Base-by-base conservation (phyloP, 1,140 invertebrate species). In the Forficula auricularia region DNA sequence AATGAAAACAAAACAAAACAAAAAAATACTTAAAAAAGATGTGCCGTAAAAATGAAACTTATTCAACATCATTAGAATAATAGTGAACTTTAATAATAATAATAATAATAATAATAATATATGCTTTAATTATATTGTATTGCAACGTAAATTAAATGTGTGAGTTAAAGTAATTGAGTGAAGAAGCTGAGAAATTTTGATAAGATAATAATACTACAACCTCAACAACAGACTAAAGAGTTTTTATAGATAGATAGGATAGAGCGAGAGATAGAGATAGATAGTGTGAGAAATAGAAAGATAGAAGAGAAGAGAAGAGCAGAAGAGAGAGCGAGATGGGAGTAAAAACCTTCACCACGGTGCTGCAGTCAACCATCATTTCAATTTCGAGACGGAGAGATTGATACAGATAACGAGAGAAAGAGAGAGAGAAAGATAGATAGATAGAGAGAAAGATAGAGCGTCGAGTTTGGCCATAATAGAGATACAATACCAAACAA, bases 31-130 rank as follows among this genome's bases (percentile, higher is more conserved):
- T 42, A 46, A 36, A 43, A 48, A 41, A 68, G 60, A 58, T 61
- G 70, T 73, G 71, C 71, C 71, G 71, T 72, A 72, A 63, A 73
- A 72, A 73, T 60, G 59, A 64, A 73, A 72, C 68, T 71, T 55
- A 66, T 63, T 64, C 42, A 48, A 48, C 14, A 41, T 36, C 44
- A 27, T 36, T 30, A 40, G 32, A 46, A 32, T 40, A 38, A 44
- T 35, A 39, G 43, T 44, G 42, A 48, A 46, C 40, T 35, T 34
- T 35, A 20, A 39, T 19, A 39, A 39, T 39, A 27, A 27, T 27
- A n/a, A n/a, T n/a, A n/a, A n/a, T n/a, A n/a, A n/a, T n/a, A n/a
- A n/a, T n/a, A n/a, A n/a, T n/a, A n/a, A 27, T 41, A n/a, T 46
- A 46, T 35, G 38, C 44, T 41, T 44, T 46, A 45, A 32, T 15